Percentiles rank a stretch among this genome's conserved stretches.
phyloP scores from a whole-genome alignment of 2,113 vertebrate species.

The Ailurus styani region DNA sequence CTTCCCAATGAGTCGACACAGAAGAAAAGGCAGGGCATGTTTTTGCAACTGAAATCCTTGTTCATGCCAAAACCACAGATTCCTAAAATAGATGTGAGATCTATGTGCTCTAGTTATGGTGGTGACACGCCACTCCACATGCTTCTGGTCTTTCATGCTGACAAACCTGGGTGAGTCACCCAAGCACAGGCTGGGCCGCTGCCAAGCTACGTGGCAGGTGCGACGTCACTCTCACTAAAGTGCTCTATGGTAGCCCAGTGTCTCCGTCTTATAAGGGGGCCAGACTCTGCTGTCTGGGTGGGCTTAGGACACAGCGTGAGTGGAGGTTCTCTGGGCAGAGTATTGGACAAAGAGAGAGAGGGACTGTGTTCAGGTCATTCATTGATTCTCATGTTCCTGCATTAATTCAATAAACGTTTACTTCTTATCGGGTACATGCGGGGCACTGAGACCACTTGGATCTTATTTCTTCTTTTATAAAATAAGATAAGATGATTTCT shows the following conservation, averaged over 20 bases:
- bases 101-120: conserved; percentile 10
- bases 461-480: not conserved
- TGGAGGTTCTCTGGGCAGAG: not conserved
- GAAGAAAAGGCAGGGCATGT: not conserved
- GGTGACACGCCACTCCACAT: not conserved
- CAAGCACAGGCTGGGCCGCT: not conserved
- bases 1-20: not conserved
- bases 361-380: not conserved
- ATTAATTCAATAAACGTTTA: not conserved
- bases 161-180: conserved; percentile 19
- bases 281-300: not conserved
- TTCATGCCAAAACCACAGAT: conserved; percentile 25
- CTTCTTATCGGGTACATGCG: not conserved
- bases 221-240: not conserved
- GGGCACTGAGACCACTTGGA: not conserved
- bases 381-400: not conserved
- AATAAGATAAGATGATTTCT: not conserved
- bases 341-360: not conserved
- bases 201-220: not conserved
- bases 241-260: not conserved
- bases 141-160: not conserved
- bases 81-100: conserved; percentile 47
- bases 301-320: not conserved
- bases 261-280: not conserved
- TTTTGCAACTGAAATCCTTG: conserved; percentile 23